A percentile compares a stretch with the other conserved stretches of the same genome.
These are phyloP conservation scores for Lophotriccus pileatus DNA, from an alignment of 2,797 vertebrate genomes.

Conservation along the genomic window DNA sequence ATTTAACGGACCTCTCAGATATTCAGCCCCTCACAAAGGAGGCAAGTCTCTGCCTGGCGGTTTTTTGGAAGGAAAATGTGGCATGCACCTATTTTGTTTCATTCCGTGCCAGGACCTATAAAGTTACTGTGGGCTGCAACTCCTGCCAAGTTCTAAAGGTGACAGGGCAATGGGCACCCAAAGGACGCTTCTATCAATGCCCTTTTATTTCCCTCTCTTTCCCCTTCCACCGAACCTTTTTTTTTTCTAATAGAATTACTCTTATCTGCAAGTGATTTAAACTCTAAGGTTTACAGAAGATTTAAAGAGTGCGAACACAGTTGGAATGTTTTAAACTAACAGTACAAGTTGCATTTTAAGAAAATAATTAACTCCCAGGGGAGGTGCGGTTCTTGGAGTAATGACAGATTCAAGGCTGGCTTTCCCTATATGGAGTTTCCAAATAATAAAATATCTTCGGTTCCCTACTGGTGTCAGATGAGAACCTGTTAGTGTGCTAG, in stretches of 20 bases:
- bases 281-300: conserved; percentile 82
- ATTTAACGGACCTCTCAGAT: neutral
- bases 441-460: conserved; percentile 88
- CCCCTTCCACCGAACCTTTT: conserved; percentile 31
- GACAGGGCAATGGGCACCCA: conserved; percentile 56
- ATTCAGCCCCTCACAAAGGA: conserved; percentile 46
- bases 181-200: conserved; percentile 67
- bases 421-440: conserved; percentile 85
- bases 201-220: conserved; percentile 70
- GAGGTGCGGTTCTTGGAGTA: conserved; percentile 82
- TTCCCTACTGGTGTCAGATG: conserved; percentile 86
- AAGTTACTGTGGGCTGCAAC: conserved; percentile 45
- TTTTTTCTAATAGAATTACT: conserved; percentile 78
- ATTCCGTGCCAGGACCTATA: conserved; percentile 60
- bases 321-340: conserved; percentile 90
- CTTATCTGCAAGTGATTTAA: conserved; percentile 86
- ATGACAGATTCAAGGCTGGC: conserved; percentile 84
- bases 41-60: conserved; percentile 31
- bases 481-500: conserved; percentile 88
- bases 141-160: conserved; percentile 57
- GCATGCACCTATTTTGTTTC: conserved; percentile 67
- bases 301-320: conserved; percentile 92
- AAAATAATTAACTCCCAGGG: conserved; percentile 90
- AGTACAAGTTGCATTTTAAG: conserved; percentile 85
- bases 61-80: conserved; percentile 65